These are phyloP conservation scores for Ormyrus nitidulus DNA, from an alignment of 2,888 invertebrate species.

Conservation along the genomic window DNA sequence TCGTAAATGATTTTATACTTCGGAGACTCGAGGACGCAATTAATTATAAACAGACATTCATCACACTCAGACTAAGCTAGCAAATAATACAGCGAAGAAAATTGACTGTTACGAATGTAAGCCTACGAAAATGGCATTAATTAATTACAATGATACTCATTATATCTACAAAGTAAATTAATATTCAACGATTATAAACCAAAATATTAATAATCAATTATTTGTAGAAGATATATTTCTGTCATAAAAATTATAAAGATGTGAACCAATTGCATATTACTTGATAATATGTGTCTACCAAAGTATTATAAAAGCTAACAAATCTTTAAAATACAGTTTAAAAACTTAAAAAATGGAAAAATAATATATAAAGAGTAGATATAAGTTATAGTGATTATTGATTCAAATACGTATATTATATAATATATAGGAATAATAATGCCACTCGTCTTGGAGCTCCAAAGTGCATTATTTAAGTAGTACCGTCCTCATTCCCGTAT, in stretches of 20 bases:
- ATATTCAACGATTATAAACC: slow-evolving; percentile 20
- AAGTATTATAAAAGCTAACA: slow-evolving; percentile 19
- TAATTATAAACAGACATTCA: background rate
- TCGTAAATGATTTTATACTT: slow-evolving; percentile 43
- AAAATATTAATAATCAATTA: slow-evolving; percentile 14
- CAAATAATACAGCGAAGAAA: background rate
- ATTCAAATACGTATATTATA: background rate
- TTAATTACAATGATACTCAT: slow-evolving; percentile 1
- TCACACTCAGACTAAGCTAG: slow-evolving; percentile 1
- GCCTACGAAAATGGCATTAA: slow-evolving; percentile 21
- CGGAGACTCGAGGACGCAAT: slow-evolving; percentile 32
- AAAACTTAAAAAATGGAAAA: slow-evolving; percentile 7
- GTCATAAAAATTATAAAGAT: slow-evolving; percentile 21
- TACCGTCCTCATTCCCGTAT: slow-evolving; percentile 60
- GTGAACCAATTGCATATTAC: slow-evolving; percentile 12
- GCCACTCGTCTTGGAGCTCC: slow-evolving; percentile 34
- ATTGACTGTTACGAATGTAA: slow-evolving; percentile 27
- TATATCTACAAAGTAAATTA: slow-evolving; percentile 11
- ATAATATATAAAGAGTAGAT: background rate
- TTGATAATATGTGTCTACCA: slow-evolving; percentile 21
- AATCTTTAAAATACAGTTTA: background rate
- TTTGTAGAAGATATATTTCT: slow-evolving; percentile 26
- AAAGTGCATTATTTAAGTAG: slow-evolving; percentile 57
- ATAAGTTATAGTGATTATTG: background rate
- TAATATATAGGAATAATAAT: slow-evolving; percentile 8